A percentile compares a stretch with the other conserved stretches of the same genome.
phyloP scores from a whole-genome alignment of 2,113 vertebrate genomes.

The Leptocoma aspasia region DNA sequence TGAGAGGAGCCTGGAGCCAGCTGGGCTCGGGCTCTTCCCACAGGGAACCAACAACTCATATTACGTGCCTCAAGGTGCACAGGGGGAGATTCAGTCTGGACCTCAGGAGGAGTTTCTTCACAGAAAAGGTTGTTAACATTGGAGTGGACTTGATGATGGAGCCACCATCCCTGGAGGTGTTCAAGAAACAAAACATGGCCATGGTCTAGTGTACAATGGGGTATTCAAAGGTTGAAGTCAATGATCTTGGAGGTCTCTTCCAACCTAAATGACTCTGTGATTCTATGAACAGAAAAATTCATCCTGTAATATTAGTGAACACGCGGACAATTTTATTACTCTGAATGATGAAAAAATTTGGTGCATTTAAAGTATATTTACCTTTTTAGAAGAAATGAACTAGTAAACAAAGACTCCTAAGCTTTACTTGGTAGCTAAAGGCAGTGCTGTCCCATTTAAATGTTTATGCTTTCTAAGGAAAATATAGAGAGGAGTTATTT shows the following conservation, averaged over 20 bases:
- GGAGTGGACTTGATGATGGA: too few relatives aligned
- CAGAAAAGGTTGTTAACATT: not conserved
- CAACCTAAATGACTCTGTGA: not conserved
- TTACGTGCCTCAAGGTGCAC: not conserved
- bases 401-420: not conserved
- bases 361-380: not conserved
- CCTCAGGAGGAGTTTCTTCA: not conserved
- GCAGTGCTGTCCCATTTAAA: not conserved
- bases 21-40: fast-evolving
- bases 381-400: not conserved
- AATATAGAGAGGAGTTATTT: conserved; percentile 23
- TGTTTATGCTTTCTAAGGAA: conserved; percentile 1
- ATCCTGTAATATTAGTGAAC: not conserved
- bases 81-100: not conserved
- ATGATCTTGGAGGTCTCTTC: not conserved
- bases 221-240: not conserved
- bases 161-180: not conserved
- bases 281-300: not conserved
- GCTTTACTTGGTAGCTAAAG: conserved; percentile 15
- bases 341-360: not conserved
- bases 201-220: not conserved
- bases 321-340: not conserved
- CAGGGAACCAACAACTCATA: not conserved
- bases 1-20: not conserved
- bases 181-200: not conserved